A percentile compares a stretch with the other conserved stretches of the same genome.
Conservation (phyloP, 2,888 invertebrate species). For the Drosophila ezoana region DNA sequence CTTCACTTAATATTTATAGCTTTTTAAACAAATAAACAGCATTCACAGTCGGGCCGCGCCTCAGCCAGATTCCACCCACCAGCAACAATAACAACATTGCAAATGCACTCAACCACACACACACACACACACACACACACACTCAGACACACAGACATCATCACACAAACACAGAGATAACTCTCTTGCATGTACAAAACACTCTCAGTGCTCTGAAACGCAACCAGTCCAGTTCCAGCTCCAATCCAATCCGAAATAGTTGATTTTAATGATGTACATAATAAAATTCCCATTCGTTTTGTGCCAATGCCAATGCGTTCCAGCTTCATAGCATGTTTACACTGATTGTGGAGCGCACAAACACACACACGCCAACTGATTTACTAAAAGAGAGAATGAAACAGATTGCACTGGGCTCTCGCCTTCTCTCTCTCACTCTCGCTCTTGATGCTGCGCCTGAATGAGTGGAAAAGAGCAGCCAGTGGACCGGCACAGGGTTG, state of each 20-base stretch:
- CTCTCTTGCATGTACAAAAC: slow-evolving; percentile 23
- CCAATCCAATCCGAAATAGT: slow-evolving; percentile 83
- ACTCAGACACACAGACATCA: slow-evolving; percentile 7
- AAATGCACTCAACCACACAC: slow-evolving; percentile 73
- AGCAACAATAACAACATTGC: slow-evolving; percentile 33
- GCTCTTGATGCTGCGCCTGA: slow-evolving; percentile 42
- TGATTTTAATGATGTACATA: slow-evolving; percentile 85
- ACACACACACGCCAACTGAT: slow-evolving; percentile 58
- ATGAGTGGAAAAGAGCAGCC: slow-evolving; percentile 59
- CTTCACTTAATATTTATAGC: slow-evolving; percentile 82
- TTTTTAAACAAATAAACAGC: slow-evolving; percentile 84
- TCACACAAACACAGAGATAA: slow-evolving; percentile 5
- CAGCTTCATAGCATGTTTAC: slow-evolving; percentile 66
- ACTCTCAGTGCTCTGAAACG: slow-evolving; percentile 28
- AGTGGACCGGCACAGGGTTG: slow-evolving; percentile 37
- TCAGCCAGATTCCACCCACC: slow-evolving; percentile 60
- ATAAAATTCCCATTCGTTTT: slow-evolving; percentile 84
- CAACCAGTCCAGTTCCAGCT: slow-evolving; percentile 68
- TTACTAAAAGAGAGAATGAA: slow-evolving; percentile 58
- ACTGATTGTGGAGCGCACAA: slow-evolving; percentile 72
- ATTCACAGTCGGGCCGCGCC: slow-evolving; percentile 60
- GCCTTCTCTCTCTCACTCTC: slow-evolving; percentile 12
- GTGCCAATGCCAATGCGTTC: slow-evolving; percentile 83
- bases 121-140: slow-evolving; percentile 12
- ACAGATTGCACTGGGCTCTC: slow-evolving; percentile 11